Conservation (phyloP, 2,888 invertebrate species). For the Drosophila pseudotalamancana region DNA sequence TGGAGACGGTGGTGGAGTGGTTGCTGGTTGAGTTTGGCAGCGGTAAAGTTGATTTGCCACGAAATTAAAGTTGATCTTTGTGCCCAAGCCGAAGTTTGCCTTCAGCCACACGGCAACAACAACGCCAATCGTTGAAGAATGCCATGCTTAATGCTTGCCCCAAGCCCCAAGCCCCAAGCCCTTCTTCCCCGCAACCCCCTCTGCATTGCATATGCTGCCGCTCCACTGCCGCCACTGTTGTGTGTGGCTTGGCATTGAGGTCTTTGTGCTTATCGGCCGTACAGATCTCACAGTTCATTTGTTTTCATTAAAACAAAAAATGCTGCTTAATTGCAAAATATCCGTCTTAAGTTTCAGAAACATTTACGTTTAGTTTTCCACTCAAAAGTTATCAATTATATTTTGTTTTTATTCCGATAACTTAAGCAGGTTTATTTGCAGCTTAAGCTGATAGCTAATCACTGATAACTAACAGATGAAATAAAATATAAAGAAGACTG, state of each 20-base stretch:
- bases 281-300: constrained; percentile 78
- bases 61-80: constrained; percentile 76
- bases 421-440: too few relatives aligned
- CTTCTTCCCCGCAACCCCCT: background rate
- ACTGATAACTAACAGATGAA: too few relatives aligned
- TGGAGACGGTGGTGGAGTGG: background rate
- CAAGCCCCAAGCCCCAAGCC: background rate
- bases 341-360: constrained; percentile 8
- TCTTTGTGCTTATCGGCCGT: constrained; percentile 55
- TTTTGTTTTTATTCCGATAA: too few relatives aligned
- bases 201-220: background rate
- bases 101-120: constrained; percentile 6
- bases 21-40: constrained; percentile 1
- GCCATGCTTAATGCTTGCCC: background rate
- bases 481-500: too few relatives aligned
- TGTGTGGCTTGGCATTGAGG: constrained; percentile 41
- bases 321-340: constrained; percentile 22
- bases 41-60: constrained; percentile 75
- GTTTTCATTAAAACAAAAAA: constrained; percentile 65
- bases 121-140: constrained; percentile 1
- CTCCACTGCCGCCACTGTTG: background rate
- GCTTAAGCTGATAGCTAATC: too few relatives aligned
- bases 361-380: background rate
- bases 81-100: constrained; percentile 13
- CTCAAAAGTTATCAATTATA: background rate